Percentiles rank a stretch among this genome's conserved stretches.
phyloP scores from a whole-genome alignment of 2,888 invertebrate species.

The Eulithis testata region DNA sequence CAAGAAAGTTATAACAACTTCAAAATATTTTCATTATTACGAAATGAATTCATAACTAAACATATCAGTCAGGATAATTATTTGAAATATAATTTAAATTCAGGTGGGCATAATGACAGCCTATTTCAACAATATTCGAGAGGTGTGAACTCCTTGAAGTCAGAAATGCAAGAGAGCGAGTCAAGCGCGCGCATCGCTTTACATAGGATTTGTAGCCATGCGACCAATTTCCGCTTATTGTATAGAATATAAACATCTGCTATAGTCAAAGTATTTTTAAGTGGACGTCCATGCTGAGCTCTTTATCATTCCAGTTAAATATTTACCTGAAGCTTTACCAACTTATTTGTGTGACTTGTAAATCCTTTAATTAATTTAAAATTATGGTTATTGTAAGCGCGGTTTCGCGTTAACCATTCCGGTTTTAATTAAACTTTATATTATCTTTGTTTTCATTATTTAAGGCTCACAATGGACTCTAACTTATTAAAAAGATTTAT shows the following conservation, averaged over 20 bases:
- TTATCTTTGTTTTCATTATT: conserved; percentile 43
- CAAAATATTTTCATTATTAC: no score
- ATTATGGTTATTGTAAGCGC: conserved; percentile 42
- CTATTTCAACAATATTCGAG: no score
- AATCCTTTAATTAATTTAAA: conserved; percentile 43
- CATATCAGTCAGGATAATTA: no score
- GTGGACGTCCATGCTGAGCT: not conserved
- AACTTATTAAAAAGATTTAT: conserved; percentile 28
- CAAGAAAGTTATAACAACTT: no score
- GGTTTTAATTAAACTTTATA: conserved; percentile 46
- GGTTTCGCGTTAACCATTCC: conserved; percentile 42
- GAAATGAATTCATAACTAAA: no score
- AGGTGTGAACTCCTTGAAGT: no score
- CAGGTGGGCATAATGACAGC: no score
- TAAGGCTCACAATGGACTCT: conserved; percentile 30
- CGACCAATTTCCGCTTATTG: no score
- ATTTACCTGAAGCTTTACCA: conserved; percentile 26
- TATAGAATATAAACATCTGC: not conserved
- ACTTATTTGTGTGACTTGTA: conserved; percentile 38
- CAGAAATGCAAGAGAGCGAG: no score
- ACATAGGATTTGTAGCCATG: no score
- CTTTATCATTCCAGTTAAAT: conserved; percentile 18
- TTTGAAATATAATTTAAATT: no score
- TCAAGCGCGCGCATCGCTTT: no score
- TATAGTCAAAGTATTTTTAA: not conserved